phyloP scores from a whole-genome alignment of 37 sponge, comb jelly and placozoan genomes.

The Bolinopsis microptera region DNA sequence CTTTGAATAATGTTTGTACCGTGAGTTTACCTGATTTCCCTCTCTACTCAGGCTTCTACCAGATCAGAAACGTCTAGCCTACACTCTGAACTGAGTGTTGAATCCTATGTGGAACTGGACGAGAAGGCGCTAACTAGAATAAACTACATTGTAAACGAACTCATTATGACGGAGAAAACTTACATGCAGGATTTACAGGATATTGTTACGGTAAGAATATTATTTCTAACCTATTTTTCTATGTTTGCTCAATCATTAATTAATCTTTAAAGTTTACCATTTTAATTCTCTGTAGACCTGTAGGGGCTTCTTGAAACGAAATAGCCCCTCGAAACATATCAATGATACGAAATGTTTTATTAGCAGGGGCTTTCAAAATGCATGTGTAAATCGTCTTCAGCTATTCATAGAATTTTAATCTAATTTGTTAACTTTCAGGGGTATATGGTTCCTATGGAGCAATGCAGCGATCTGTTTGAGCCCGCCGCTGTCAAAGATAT shows the following conservation, averaged over 20 bases:
- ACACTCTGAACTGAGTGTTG: neutral
- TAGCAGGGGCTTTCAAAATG: too few relatives aligned
- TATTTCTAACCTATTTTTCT: neutral
- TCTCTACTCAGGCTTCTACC: neutral
- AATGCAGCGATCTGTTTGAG: neutral
- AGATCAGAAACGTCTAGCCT: slow-evolving; percentile 51
- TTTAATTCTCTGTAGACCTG: too few relatives aligned
- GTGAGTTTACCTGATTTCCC: neutral
- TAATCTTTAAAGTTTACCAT: too few relatives aligned
- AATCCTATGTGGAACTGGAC: neutral
- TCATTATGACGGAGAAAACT: slow-evolving; percentile 39
- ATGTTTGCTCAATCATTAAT: too few relatives aligned
- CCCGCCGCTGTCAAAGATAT: slow-evolving; percentile 29
- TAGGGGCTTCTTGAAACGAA: too few relatives aligned
- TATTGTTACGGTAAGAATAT: slow-evolving; percentile 15
- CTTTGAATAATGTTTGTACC: too few relatives aligned
- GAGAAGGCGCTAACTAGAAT: slow-evolving; percentile 11
- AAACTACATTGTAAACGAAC: slow-evolving; percentile 26
- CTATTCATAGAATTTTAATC: too few relatives aligned
- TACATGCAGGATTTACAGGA: slow-evolving; percentile 61
- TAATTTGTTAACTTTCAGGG: neutral
- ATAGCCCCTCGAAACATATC: too few relatives aligned
- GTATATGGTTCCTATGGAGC: slow-evolving; percentile 61
- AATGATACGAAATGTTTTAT: too few relatives aligned
- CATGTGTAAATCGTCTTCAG: too few relatives aligned